A percentile compares a stretch with the other conserved stretches of the same genome.
Evolutionary conservation across 2,888 invertebrate species (phyloP).

Genomic region (Acanthopleura granulata): DNA sequence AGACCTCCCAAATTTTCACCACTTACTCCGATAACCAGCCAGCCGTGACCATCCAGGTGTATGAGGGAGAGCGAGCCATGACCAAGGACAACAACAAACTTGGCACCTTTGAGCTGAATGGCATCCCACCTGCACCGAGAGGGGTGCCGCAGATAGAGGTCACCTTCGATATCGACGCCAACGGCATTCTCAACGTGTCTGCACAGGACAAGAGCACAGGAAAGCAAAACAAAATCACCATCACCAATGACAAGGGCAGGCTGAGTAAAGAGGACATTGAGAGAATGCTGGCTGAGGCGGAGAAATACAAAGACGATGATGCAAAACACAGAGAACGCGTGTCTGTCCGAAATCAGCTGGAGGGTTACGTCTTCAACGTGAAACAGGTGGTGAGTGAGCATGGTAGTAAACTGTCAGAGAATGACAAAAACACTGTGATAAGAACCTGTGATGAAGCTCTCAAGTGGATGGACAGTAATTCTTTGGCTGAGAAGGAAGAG

Average conservation of each 20-base stretch:
- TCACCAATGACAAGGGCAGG: constrained; percentile 88
- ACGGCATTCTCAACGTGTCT: constrained; percentile 78
- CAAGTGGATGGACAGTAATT: constrained; percentile 85
- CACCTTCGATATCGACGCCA: constrained; percentile 89
- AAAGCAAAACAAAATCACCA: constrained; percentile 84
- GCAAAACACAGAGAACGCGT: constrained; percentile 59
- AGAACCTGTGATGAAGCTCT: constrained; percentile 75
- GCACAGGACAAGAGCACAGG: constrained; percentile 82
- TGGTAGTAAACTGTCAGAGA: constrained; percentile 72
- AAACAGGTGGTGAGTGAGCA: constrained; percentile 77
- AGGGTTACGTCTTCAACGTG: constrained; percentile 54
- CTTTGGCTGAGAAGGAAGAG: constrained; percentile 81
- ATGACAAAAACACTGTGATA: constrained; percentile 79
- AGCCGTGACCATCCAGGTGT: constrained; percentile 74
- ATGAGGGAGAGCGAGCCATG: constrained; percentile 95
- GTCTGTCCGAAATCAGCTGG: constrained; percentile 55
- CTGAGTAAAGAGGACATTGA: constrained; percentile 90
- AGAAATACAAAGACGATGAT: constrained; percentile 62
- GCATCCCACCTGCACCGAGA: constrained; percentile 66
- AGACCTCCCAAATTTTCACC: constrained; percentile 76
- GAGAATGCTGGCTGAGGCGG: constrained; percentile 72
- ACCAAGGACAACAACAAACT: constrained; percentile 88
- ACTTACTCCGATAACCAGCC: constrained; percentile 92
- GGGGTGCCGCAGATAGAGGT: constrained; percentile 73
- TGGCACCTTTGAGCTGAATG: constrained; percentile 62